Conservation (phyloP, 2,888 invertebrate genomes). For the Watsonalla binaria region DNA sequence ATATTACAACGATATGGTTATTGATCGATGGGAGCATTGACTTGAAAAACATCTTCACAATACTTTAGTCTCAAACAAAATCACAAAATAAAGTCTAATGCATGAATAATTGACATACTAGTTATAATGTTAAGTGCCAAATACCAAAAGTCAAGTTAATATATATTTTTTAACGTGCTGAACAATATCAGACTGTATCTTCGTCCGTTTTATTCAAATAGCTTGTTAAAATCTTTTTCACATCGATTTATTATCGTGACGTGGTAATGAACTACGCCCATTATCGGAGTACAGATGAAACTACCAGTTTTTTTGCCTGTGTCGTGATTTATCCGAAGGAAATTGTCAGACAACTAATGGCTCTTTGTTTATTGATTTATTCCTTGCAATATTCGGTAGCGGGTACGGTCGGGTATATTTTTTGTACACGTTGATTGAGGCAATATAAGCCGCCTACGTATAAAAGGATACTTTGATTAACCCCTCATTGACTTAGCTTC, state of each 20-base stretch:
- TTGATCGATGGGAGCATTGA: neutral
- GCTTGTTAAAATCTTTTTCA: constrained; percentile 7
- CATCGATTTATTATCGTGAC: constrained; percentile 34
- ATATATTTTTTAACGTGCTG: too few species aligned
- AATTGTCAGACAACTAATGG: constrained; percentile 76
- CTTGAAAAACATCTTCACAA: too few species aligned
- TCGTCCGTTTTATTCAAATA: neutral
- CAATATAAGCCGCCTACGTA: constrained; percentile 48
- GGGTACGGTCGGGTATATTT: constrained; percentile 54
- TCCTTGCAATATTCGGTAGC: constrained; percentile 74
- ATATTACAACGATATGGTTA: constrained; percentile 17
- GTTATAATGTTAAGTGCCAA: too few species aligned
- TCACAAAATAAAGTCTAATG: too few species aligned
- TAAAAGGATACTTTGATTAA: constrained; percentile 23
- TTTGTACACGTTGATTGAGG: constrained; percentile 56
- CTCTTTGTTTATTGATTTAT: constrained; percentile 78
- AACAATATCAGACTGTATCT: too few species aligned
- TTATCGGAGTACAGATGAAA: constrained; percentile 46
- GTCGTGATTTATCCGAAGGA: constrained; percentile 75
- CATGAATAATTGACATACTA: too few species aligned
- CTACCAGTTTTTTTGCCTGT: constrained; percentile 51
- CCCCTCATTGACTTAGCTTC: constrained; percentile 26
- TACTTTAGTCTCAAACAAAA: too few species aligned
- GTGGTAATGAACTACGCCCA: constrained; percentile 36
- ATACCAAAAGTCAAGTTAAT: too few species aligned